phyloP scores from a whole-genome alignment of 2,797 vertebrate species.

The Cyclopterus lumpus region DNA sequence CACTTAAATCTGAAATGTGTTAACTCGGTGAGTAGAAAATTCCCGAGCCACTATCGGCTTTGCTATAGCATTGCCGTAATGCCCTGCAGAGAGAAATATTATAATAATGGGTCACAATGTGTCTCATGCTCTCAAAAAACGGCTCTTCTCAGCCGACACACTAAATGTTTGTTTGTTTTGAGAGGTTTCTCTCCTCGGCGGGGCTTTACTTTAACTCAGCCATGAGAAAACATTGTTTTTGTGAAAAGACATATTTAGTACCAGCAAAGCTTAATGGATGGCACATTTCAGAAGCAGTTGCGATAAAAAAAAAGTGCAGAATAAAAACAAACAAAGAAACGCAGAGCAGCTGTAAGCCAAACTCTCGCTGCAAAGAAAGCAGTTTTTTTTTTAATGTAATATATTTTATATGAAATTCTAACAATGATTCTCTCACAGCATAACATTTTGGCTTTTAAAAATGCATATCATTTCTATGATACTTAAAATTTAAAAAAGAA shows the following conservation, averaged over 20 bases:
- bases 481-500: conserved; percentile 35
- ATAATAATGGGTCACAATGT: background rate
- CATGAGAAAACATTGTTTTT: background rate
- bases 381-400: conserved; percentile 43
- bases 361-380: conserved; percentile 1
- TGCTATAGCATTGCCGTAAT: background rate
- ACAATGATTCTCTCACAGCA: conserved; percentile 27
- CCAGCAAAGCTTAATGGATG: conserved; percentile 6
- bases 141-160: background rate
- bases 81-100: background rate
- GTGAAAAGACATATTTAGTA: background rate
- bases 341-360: background rate
- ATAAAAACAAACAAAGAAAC: conserved; percentile 14
- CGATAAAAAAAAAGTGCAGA: background rate
- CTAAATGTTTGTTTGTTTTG: background rate
- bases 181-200: background rate
- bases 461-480: conserved; percentile 38
- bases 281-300: background rate
- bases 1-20: conserved; percentile 6
- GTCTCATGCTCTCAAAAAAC: background rate
- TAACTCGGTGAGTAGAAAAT: background rate
- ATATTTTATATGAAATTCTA: conserved; percentile 55
- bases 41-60: background rate
- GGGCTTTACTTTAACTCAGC: conserved; percentile 1
- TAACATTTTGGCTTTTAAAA: conserved; percentile 37